These are phyloP conservation scores for Penelope pileata DNA, from an alignment of 2,113 vertebrate species.

Conservation along the genomic window DNA sequence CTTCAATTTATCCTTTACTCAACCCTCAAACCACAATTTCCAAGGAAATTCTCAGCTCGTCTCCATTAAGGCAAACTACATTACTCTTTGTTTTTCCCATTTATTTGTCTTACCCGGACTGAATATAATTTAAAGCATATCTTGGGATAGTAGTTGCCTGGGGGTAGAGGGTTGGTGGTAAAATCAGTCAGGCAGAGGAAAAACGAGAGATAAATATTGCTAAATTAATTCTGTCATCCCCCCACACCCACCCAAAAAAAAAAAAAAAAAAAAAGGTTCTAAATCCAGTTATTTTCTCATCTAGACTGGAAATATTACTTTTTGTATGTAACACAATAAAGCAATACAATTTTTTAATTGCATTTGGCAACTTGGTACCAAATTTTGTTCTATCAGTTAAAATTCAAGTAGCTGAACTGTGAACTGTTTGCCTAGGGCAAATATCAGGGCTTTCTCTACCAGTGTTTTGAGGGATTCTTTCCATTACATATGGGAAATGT, in stretches of 20 bases:
- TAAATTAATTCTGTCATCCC: not conserved
- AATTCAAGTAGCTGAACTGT: not conserved
- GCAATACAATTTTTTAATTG: not conserved
- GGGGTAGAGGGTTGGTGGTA: not conserved
- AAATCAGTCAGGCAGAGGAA: not conserved
- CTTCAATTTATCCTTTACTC: not conserved
- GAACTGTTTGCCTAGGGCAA: not conserved
- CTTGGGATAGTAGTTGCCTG: not conserved
- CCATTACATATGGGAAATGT: not conserved
- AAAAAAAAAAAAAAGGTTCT: not conserved
- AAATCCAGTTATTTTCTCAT: not conserved
- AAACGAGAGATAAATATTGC: not conserved
- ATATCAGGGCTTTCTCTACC: not conserved
- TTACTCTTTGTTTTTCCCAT: not conserved
- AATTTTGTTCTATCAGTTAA: not conserved
- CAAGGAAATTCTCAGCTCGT: not conserved
- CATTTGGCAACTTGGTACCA: not conserved
- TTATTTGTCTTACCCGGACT: not conserved
- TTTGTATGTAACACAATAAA: not conserved
- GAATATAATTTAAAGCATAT: not conserved
- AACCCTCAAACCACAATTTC: not conserved
- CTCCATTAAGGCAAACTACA: not conserved
- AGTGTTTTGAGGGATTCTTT: not conserved
- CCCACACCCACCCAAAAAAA: not conserved
- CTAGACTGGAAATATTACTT: not conserved